Base-by-base conservation (phyloP, 2,797 vertebrate genomes). In the Novumbra hubbsi region DNA sequence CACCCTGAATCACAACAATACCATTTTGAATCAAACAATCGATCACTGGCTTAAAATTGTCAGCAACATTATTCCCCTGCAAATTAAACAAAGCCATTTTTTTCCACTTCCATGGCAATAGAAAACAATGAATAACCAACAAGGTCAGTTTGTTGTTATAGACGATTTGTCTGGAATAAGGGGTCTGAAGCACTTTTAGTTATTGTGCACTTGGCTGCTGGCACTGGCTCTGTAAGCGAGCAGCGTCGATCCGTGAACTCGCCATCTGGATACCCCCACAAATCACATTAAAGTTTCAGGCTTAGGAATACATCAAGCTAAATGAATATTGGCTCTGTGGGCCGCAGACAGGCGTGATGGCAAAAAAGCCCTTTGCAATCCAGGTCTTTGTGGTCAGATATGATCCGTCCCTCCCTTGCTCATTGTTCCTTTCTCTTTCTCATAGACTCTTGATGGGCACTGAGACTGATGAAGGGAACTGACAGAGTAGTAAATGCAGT, bases 201-300 rank as follows among this genome's bases (percentile, higher is more conserved):
- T 92, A 91, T 92, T 92, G 88, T 93, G 92, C 91, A 92, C 87
- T 83, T 80, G 73, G 89, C 90, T 88, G 81, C 88, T 92, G 92
- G 91, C 92, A 91, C 86, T 82, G 73, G 85, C 87, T 90, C 91
- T 90, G 92, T 93, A 90, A 91, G 91, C 76, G 87, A 92, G 88
- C 89, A 79, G 90, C 92, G 91, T 86, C 90, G 90, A 93, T 93
- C 92, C 92, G 90, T 94, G 92, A 93, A 92, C 92, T 90, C 87
- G 83, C 93, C 93, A 94, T 94, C 93, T 94, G 93, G 92, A 93
- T 92, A 92, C 90, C 87, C 92, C 90, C 90, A 93, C 92, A 94
- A 93, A 94, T 93, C 92, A 93, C 91, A 94, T 94, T 93, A 93
- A 93, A 93, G 92, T 93, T 93, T 92, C 91, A 93, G 85, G 87